phyloP scores from a whole-genome alignment of 2,888 invertebrate genomes.

The Cartodere bifasciata region DNA sequence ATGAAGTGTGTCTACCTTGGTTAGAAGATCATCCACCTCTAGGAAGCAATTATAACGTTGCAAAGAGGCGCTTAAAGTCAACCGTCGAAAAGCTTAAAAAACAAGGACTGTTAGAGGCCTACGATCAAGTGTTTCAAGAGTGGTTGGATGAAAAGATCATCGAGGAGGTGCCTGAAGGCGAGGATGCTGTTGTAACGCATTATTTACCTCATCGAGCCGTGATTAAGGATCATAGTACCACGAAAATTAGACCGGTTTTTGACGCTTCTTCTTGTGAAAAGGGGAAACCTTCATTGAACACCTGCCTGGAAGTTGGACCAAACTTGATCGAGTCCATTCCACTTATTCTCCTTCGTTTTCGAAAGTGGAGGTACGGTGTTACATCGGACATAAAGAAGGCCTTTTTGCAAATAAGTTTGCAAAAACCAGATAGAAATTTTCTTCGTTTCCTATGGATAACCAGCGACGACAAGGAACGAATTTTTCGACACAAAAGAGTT shows the following conservation, averaged over 20 bases:
- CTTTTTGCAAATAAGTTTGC: conserved; percentile 22
- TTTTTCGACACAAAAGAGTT: conserved; percentile 12
- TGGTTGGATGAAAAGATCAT: conserved; percentile 18
- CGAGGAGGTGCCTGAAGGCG: too few relatives aligned
- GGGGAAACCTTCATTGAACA: conserved; percentile 18
- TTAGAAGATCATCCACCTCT: conserved; percentile 23
- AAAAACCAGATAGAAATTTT: conserved; percentile 19
- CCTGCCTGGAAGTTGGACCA: conserved; percentile 15
- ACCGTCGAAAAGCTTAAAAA: conserved; percentile 16
- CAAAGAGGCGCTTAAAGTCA: conserved; percentile 18
- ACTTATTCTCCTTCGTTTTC: conserved; percentile 14
- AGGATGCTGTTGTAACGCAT: too few relatives aligned
- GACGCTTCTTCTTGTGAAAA: conserved; percentile 19
- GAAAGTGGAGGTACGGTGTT: conserved; percentile 15
- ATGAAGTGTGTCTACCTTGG: conserved; percentile 25
- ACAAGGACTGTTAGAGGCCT: conserved; percentile 13
- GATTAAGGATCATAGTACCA: conserved; percentile 14
- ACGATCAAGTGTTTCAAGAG: conserved; percentile 17
- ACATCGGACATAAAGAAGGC: conserved; percentile 22
- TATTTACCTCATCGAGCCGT: conserved; percentile 16
- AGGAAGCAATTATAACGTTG: conserved; percentile 17
- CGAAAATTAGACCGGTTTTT: conserved; percentile 19
- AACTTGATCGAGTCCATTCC: conserved; percentile 15
- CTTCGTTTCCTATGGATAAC: conserved; percentile 22
- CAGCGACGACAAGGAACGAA: conserved; percentile 4